A percentile compares a stretch with the other conserved stretches of the same genome.
phyloP scores from a whole-genome alignment of 2,797 vertebrate genomes.

The Manis crassicaudata region DNA sequence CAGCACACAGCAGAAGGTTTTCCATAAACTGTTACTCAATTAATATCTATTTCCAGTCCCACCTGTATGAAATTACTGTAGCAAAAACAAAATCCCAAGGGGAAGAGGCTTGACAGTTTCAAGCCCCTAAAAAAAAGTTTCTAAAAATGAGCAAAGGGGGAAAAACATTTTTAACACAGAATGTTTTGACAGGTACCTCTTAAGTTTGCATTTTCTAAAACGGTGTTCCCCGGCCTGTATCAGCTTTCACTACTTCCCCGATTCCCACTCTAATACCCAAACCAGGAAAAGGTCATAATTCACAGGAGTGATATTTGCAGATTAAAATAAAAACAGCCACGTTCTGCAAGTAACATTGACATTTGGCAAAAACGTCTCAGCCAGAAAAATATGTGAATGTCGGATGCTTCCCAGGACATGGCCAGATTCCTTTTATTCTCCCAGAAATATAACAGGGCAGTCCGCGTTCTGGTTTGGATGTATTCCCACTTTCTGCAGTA shows the following conservation, averaged over 20 bases:
- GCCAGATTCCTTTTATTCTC: constrained; percentile 81
- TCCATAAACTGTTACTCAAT: not conserved
- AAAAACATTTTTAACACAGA: constrained; percentile 50
- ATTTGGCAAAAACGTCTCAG: constrained; percentile 63
- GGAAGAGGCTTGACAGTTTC: not conserved
- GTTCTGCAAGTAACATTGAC: constrained; percentile 73
- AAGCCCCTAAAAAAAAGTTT: constrained; percentile 19
- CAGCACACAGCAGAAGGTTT: not conserved
- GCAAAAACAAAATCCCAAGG: not conserved
- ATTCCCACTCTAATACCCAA: constrained; percentile 69
- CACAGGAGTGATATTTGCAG: constrained; percentile 62
- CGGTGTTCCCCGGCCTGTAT: constrained; percentile 44
- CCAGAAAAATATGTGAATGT: constrained; percentile 74
- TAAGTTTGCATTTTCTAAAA: constrained; percentile 64
- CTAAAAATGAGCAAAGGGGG: constrained; percentile 42
- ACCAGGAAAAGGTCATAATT: constrained; percentile 66
- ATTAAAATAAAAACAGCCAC: constrained; percentile 72
- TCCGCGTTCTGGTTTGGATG: constrained; percentile 60
- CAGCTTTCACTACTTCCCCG: constrained; percentile 54
- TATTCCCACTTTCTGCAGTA: constrained; percentile 38
- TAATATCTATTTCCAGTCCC: not conserved
- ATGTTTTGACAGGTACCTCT: constrained; percentile 65
- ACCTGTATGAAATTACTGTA: not conserved
- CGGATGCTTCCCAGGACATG: constrained; percentile 60
- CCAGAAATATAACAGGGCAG: constrained; percentile 67